Conservation (phyloP, 1,140 invertebrate species). For the Zaprionus kolodkinae region DNA sequence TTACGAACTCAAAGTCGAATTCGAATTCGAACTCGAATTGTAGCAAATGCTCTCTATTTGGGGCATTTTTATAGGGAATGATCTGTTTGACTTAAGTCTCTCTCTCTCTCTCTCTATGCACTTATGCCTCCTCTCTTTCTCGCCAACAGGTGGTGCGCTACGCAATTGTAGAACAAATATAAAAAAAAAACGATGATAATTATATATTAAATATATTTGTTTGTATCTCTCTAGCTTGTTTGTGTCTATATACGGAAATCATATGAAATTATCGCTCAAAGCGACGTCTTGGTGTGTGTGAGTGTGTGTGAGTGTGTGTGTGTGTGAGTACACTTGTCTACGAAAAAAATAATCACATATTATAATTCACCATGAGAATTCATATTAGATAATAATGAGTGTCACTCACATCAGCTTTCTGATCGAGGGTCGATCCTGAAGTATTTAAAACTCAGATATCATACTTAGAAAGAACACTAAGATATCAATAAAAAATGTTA, state of each 20-base stretch:
- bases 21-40: not conserved
- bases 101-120: not conserved
- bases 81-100: not conserved
- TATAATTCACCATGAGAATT: slow-evolving; percentile 47
- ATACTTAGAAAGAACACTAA: not conserved
- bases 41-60: not conserved
- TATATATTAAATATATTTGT: slow-evolving; percentile 23
- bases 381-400: slow-evolving; percentile 32
- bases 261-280: slow-evolving; percentile 29
- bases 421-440: slow-evolving; percentile 7
- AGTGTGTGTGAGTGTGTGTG: too few species aligned
- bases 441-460: not conserved
- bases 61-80: not conserved
- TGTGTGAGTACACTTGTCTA: not conserved
- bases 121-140: not conserved
- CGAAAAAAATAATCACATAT: slow-evolving; percentile 15
- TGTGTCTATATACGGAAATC: slow-evolving; percentile 31
- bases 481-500: not conserved
- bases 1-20: slow-evolving; percentile 1
- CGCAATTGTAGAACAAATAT: slow-evolving; percentile 6
- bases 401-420: not conserved
- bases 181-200: slow-evolving; percentile 7
- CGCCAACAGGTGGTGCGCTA: slow-evolving; percentile 16
- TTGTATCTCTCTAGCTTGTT: not conserved
- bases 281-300: too few species aligned